Percentiles rank a stretch among this genome's conserved stretches.
phyloP scores from a whole-genome alignment of 2,113 vertebrate species.

The Ivindomyrus marchei region DNA sequence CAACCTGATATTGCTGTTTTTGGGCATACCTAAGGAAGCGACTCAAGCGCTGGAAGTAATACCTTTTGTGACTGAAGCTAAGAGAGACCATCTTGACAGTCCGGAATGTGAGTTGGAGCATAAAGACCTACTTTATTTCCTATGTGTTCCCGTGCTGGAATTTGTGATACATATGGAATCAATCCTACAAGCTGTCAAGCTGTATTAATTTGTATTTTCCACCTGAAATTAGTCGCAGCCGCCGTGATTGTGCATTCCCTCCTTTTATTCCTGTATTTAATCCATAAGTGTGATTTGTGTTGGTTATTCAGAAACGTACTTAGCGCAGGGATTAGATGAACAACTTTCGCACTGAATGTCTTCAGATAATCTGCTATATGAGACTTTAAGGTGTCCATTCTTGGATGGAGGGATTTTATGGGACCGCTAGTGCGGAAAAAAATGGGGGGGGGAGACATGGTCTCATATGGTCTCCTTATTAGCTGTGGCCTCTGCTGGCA shows the following conservation, averaged over 20 bases:
- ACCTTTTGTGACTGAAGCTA: slow-evolving; percentile 20
- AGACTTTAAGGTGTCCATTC: background rate
- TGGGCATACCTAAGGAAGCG: slow-evolving; percentile 27
- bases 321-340: background rate
- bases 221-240: slow-evolving; percentile 37
- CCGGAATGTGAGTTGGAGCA: slow-evolving; percentile 28
- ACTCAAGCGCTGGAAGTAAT: slow-evolving; percentile 12
- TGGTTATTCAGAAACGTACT: background rate
- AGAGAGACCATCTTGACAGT: slow-evolving; percentile 21
- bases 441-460: background rate
- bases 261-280: background rate
- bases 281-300: background rate
- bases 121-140: slow-evolving; percentile 17
- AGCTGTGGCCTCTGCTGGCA: slow-evolving; percentile 22
- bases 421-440: background rate
- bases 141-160: slow-evolving; percentile 15
- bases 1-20: slow-evolving; percentile 39
- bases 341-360: background rate
- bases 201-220: slow-evolving; percentile 38
- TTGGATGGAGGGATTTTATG: slow-evolving; percentile 1
- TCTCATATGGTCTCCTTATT: slow-evolving; percentile 21
- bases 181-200: slow-evolving; percentile 35
- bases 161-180: slow-evolving; percentile 35
- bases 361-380: background rate
- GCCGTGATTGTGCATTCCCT: slow-evolving; percentile 27